Percentiles rank a stretch among this genome's conserved stretches.
Conservation (phyloP, 1,140 invertebrate genomes). For the Phymastichus coffea region DNA sequence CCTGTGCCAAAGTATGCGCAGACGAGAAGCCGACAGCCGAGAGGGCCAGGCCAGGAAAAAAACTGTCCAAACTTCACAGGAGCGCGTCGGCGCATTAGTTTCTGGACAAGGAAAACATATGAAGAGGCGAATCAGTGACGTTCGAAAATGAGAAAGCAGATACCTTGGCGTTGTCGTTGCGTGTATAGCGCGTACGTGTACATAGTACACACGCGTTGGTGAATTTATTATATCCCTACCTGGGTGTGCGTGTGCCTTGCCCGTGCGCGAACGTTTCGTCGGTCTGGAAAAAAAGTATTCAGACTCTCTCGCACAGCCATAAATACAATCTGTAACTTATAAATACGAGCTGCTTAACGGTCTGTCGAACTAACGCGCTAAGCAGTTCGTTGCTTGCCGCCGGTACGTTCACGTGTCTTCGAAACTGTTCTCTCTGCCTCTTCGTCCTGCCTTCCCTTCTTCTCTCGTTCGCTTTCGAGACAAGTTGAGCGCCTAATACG, state of each 20-base stretch:
- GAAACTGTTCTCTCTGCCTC: not conserved
- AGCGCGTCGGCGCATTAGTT: too few species aligned
- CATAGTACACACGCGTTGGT: too few species aligned
- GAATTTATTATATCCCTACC: slow-evolving; percentile 26
- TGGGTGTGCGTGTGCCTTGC: not conserved
- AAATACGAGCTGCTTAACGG: slow-evolving; percentile 22
- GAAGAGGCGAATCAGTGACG: not conserved
- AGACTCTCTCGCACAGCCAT: not conserved
- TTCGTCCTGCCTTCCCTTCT: not conserved
- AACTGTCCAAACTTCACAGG: too few species aligned
- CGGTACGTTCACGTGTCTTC: not conserved
- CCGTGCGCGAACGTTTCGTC: not conserved
- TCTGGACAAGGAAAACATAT: not conserved
- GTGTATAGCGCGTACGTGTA: too few species aligned
- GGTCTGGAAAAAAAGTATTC: not conserved
- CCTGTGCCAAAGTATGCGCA: too few species aligned
- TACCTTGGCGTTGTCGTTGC: not conserved
- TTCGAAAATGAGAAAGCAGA: slow-evolving; percentile 7
- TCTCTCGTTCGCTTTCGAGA: not conserved
- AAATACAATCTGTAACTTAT: slow-evolving; percentile 24
- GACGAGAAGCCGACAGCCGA: too few species aligned
- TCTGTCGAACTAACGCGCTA: not conserved
- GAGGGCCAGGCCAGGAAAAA: too few species aligned
- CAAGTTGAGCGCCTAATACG: too few species aligned
- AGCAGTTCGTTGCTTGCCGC: not conserved